These are phyloP conservation scores for Nephrocerus scutellatus DNA, from an alignment of 2,888 invertebrate genomes.

Conservation along the genomic window DNA sequence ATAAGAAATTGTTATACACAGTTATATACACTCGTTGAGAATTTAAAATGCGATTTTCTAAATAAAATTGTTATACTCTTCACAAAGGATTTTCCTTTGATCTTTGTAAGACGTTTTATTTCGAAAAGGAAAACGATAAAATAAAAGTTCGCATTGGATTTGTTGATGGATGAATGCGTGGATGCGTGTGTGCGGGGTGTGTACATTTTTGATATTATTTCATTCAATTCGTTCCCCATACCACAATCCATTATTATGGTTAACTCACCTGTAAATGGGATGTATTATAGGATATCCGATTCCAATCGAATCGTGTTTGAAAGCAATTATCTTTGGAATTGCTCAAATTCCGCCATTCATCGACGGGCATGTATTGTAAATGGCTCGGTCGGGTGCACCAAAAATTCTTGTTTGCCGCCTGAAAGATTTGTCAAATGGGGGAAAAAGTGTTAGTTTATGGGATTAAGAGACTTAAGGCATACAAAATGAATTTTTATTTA, in stretches of 20 bases:
- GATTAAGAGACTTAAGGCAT: not conserved
- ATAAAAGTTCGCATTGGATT: no score
- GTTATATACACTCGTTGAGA: not conserved
- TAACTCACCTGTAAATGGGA: slow-evolving; percentile 29
- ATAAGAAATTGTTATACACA: slow-evolving; percentile 4
- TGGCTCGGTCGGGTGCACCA: slow-evolving; percentile 63
- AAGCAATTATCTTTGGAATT: slow-evolving; percentile 57
- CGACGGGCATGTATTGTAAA: slow-evolving; percentile 51
- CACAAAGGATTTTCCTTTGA: no score
- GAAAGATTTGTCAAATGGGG: slow-evolving; percentile 23
- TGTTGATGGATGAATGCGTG: no score
- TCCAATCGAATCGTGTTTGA: slow-evolving; percentile 51
- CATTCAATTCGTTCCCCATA: not conserved
- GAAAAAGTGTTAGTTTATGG: not conserved
- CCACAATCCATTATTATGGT: not conserved
- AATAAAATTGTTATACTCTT: no score
- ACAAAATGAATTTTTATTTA: no score
- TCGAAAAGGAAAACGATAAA: not conserved
- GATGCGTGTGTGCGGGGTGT: no score
- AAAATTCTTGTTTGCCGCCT: slow-evolving; percentile 58
- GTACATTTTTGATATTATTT: not conserved
- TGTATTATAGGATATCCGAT: slow-evolving; percentile 24
- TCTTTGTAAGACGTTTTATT: no score
- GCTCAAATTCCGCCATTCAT: slow-evolving; percentile 61
- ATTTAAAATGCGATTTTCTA: slow-evolving; percentile 16